phyloP scores from a whole-genome alignment of 2,888 invertebrate species.

The Melanostoma mellinum region DNA sequence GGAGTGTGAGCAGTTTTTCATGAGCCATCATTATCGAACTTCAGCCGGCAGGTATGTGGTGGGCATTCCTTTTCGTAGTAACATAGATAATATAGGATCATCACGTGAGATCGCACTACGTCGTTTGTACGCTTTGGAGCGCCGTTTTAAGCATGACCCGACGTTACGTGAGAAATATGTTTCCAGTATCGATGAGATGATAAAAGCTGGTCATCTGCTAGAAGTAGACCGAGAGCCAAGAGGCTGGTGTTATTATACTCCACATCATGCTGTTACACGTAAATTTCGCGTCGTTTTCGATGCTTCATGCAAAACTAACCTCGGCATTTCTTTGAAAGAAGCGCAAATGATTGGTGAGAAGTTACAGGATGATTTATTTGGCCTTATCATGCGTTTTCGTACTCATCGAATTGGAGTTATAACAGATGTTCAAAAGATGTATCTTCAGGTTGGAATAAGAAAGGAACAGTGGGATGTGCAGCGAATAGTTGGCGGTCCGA shows the following conservation, averaged over 20 bases:
- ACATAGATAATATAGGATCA: not conserved
- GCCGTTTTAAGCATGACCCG: not conserved
- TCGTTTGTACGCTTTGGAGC: not conserved
- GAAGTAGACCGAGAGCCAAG: not conserved
- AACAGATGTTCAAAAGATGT: conserved; percentile 39
- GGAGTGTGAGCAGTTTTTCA: no score
- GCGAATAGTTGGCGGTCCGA: no score
- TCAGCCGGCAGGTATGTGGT: not conserved
- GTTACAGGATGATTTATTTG: conserved; percentile 10
- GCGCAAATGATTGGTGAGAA: conserved; percentile 7
- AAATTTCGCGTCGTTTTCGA: conserved; percentile 14
- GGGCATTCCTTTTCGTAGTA: conserved; percentile 5
- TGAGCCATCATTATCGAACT: no score
- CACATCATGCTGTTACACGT: not conserved
- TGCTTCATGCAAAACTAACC: not conserved
- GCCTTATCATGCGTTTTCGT: conserved; percentile 11
- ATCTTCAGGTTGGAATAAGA: conserved; percentile 16
- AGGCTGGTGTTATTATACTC: not conserved
- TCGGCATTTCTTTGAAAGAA: not conserved
- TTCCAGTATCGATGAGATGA: not conserved
- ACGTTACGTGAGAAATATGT: not conserved
- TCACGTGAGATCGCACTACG: not conserved
- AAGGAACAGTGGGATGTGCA: not conserved
- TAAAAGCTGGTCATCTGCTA: not conserved
- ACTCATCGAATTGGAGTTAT: conserved; percentile 23